Percentiles rank a stretch among this genome's conserved stretches.
These are phyloP conservation scores for Lepus americanus DNA, from an alignment of 2,113 vertebrate species.

Conservation along the genomic window DNA sequence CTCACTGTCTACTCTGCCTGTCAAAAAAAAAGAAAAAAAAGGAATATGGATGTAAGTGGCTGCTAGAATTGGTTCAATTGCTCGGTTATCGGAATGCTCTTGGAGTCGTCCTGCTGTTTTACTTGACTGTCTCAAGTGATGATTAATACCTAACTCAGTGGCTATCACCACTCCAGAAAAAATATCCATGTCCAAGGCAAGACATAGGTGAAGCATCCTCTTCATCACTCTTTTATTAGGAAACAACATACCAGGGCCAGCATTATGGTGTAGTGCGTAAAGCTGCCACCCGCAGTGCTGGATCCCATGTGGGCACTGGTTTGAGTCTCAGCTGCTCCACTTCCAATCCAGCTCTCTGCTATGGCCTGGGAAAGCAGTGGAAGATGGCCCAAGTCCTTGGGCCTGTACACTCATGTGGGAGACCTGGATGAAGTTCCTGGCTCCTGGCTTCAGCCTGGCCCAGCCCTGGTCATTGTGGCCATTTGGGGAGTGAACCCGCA, in stretches of 20 bases:
- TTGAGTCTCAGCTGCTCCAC: too few relatives aligned
- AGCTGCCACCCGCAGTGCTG: too few relatives aligned
- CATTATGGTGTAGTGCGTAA: too few relatives aligned
- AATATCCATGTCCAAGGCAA: background rate
- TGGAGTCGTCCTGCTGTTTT: background rate
- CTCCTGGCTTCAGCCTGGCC: too few relatives aligned
- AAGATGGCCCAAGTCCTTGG: background rate
- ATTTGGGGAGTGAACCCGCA: too few relatives aligned
- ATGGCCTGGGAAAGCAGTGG: too few relatives aligned
- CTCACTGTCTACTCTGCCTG: too few relatives aligned
- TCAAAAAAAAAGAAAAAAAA: too few relatives aligned
- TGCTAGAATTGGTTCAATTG: conserved; percentile 31
- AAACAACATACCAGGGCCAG: background rate
- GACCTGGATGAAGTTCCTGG: background rate
- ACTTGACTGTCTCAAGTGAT: conserved; percentile 1
- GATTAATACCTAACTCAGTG: conserved; percentile 30
- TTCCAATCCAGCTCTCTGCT: too few relatives aligned
- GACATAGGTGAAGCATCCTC: background rate
- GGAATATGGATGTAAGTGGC: background rate
- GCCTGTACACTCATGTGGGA: too few relatives aligned
- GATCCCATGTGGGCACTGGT: too few relatives aligned
- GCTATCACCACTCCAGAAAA: conserved; percentile 34
- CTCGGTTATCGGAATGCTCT: background rate
- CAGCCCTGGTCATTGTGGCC: too few relatives aligned
- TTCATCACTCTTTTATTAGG: background rate